A percentile compares a stretch with the other conserved stretches of the same genome.
These are phyloP conservation scores for Tapera naevia DNA, from an alignment of 2,797 vertebrate species.

Conservation along the genomic window DNA sequence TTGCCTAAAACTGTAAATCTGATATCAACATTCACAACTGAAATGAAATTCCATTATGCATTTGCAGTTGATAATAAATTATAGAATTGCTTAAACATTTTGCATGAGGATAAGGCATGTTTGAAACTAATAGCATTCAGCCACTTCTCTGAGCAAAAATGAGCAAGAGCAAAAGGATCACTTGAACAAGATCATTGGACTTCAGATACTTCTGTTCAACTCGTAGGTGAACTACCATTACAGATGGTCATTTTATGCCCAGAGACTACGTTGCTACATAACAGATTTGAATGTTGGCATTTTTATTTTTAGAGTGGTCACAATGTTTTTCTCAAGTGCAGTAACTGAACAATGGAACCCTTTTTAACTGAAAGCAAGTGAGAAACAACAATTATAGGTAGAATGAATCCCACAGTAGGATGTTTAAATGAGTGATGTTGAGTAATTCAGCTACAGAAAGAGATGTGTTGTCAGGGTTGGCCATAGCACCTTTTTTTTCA, in stretches of 20 bases:
- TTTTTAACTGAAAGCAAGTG: neutral
- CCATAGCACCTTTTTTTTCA: conserved; percentile 38
- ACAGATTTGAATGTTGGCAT: neutral
- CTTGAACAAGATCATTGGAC: neutral
- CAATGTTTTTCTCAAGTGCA: neutral
- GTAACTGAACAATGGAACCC: neutral
- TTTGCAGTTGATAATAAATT: neutral
- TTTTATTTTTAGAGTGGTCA: neutral
- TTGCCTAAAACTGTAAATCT: neutral
- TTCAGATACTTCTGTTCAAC: neutral
- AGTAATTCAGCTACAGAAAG: conserved; percentile 50
- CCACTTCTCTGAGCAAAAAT: neutral
- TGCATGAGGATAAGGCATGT: neutral
- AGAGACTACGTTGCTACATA: neutral
- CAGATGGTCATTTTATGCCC: neutral
- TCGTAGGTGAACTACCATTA: neutral
- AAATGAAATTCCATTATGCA: neutral
- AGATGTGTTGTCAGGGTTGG: neutral
- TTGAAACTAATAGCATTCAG: neutral
- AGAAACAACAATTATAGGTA: conserved; percentile 1
- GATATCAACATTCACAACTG: neutral
- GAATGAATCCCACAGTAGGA: neutral
- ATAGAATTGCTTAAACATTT: neutral
- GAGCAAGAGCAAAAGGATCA: neutral
- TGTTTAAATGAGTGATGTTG: conserved; percentile 47